A percentile compares a stretch with the other conserved stretches of the same genome.
Evolutionary conservation across 2,888 invertebrate genomes (phyloP).

Genomic region (Bedellia somnulentella): DNA sequence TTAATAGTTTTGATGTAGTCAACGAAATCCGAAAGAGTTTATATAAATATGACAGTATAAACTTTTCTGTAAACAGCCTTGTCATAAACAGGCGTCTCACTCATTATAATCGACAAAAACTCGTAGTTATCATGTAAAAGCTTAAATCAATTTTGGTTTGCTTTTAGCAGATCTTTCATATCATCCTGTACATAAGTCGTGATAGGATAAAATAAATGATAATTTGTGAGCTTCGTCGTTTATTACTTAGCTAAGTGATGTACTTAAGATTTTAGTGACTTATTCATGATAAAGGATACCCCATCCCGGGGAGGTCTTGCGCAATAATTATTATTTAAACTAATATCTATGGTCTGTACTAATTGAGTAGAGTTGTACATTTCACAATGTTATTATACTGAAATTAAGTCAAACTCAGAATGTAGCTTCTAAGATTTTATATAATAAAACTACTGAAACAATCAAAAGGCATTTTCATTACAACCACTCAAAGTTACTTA

Average conservation of each 20-base stretch:
- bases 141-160: too few relatives aligned
- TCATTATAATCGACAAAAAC: too few relatives aligned
- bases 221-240: constrained; percentile 59
- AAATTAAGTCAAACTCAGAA: constrained; percentile 47
- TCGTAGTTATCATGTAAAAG: too few relatives aligned
- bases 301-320: constrained; percentile 48
- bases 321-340: constrained; percentile 53
- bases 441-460: constrained; percentile 61
- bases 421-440: constrained; percentile 58
- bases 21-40: too few relatives aligned
- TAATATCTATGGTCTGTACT: constrained; percentile 51
- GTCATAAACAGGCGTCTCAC: too few relatives aligned
- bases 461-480: constrained; percentile 24
- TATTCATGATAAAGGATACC: too few relatives aligned
- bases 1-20: too few relatives aligned
- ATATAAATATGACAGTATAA: too few relatives aligned
- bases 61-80: too few relatives aligned
- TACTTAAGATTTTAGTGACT: constrained; percentile 51
- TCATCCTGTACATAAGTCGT: constrained; percentile 47
- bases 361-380: constrained; percentile 53
- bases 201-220: constrained; percentile 38
- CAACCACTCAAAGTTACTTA: too few relatives aligned
- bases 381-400: constrained; percentile 52
- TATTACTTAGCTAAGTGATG: constrained; percentile 42
- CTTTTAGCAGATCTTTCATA: constrained; percentile 42